phyloP scores from a whole-genome alignment of 2,113 vertebrate species.

The Rhodinocichla rosea region DNA sequence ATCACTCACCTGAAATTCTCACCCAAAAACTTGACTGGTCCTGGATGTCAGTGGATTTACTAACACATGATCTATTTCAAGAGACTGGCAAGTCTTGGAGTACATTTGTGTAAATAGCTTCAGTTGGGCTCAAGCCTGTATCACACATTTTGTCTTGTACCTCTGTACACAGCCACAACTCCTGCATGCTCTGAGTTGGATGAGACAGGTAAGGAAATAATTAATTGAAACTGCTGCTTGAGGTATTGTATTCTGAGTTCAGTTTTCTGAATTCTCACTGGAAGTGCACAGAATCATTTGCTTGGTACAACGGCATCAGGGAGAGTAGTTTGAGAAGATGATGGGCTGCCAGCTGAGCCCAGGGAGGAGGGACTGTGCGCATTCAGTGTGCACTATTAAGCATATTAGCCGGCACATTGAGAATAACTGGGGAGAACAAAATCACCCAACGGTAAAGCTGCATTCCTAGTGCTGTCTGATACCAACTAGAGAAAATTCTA shows the following conservation, averaged over 20 bases:
- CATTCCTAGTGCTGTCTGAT: neutral
- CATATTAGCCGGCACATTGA: neutral
- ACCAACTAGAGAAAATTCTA: neutral
- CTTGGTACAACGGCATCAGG: neutral
- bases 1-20: neutral
- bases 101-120: neutral
- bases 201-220: neutral
- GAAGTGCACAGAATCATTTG: neutral
- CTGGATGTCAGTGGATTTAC: neutral
- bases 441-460: neutral
- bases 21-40: neutral
- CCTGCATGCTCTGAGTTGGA: neutral
- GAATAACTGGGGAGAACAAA: neutral
- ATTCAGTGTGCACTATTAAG: neutral
- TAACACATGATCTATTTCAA: neutral
- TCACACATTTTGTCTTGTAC: neutral
- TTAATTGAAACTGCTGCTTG: neutral
- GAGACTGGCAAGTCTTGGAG: neutral
- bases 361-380: neutral
- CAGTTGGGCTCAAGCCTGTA: neutral
- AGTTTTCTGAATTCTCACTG: neutral
- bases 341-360: neutral
- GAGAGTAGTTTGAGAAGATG: neutral
- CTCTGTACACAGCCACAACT: neutral
- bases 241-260: neutral